These are phyloP conservation scores for Anhinga rufa DNA, from an alignment of 2,113 vertebrate genomes.

Conservation along the genomic window DNA sequence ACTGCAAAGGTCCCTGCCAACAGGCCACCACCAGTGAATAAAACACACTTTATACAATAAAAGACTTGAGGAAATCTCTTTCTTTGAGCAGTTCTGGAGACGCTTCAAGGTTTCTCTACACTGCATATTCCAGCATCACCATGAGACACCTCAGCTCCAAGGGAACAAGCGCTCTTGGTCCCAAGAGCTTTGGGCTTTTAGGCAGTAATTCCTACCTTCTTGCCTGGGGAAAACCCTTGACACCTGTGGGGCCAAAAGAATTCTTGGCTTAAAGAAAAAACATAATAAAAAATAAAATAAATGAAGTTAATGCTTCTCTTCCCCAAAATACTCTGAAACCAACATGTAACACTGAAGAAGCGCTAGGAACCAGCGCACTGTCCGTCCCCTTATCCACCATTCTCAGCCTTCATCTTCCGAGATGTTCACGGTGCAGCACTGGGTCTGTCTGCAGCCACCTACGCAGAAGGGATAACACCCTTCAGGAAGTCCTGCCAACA, in stretches of 20 bases:
- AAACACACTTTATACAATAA: background rate
- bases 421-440: fast-evolving
- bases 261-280: background rate
- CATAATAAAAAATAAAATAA: background rate
- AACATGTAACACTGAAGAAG: background rate
- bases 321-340: background rate
- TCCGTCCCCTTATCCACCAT: background rate
- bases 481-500: background rate
- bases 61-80: background rate
- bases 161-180: background rate
- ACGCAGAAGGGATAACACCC: fast-evolving
- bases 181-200: background rate
- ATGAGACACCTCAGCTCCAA: background rate
- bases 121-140: background rate
- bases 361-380: background rate
- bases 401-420: background rate
- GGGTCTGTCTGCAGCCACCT: background rate
- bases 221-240: background rate
- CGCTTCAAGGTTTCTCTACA: background rate
- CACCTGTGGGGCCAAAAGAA: background rate
- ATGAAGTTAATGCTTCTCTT: background rate
- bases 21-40: background rate
- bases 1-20: background rate
- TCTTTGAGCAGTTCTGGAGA: background rate
- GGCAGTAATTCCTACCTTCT: background rate